These are phyloP conservation scores for Aphelocoma californica DNA, from an alignment of 2,797 vertebrate genomes.

Conservation along the genomic window DNA sequence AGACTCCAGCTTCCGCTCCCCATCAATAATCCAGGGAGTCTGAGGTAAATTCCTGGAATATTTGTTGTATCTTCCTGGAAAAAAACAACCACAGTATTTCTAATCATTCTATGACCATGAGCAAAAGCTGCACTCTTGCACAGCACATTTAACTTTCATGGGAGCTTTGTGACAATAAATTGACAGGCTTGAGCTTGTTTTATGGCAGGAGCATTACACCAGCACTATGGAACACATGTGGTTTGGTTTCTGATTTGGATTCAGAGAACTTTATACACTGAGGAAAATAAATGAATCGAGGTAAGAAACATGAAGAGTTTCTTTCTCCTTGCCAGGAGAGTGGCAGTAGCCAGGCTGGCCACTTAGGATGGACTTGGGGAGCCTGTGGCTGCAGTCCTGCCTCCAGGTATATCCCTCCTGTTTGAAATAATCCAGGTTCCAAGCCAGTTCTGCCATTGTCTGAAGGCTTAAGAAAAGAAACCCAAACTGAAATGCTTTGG, in stretches of 20 bases:
- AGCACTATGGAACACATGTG: rapidly evolving
- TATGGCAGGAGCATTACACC: neutral
- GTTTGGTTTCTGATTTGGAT: neutral
- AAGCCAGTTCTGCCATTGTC: neutral
- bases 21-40: constrained; percentile 99
- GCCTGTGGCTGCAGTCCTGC: neutral
- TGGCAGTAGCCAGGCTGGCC: neutral
- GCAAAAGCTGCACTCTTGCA: neutral
- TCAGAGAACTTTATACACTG: neutral
- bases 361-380: neutral
- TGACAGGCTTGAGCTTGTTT: neutral
- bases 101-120: neutral
- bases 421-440: neutral
- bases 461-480: neutral
- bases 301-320: too few species aligned
- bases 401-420: neutral
- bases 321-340: neutral
- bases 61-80: constrained; percentile 94
- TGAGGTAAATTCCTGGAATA: constrained; percentile 93
- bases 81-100: neutral
- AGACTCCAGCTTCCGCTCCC: constrained; percentile 94
- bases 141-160: neutral
- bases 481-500: neutral
- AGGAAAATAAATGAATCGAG: too few species aligned
- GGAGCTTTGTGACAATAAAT: neutral